phyloP scores from a whole-genome alignment of 2,888 invertebrate genomes.

The Trilocha varians region DNA sequence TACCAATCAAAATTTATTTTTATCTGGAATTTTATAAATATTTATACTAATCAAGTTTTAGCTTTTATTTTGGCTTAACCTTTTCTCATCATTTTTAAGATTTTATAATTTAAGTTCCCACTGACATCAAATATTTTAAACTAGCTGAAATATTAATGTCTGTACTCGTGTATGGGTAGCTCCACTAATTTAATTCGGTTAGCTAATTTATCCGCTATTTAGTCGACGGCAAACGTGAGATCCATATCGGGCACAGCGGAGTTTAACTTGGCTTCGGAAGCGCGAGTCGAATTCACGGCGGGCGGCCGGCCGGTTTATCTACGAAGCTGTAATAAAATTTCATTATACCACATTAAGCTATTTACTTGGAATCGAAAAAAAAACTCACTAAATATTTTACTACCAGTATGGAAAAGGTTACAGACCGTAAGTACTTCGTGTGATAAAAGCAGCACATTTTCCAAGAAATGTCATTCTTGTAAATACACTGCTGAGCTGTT shows the following conservation, averaged over 20 bases:
- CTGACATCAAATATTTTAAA: no score
- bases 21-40: no score
- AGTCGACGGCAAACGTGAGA: slow-evolving; percentile 65
- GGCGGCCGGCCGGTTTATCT: slow-evolving; percentile 38
- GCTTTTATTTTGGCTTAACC: no score
- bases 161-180: slow-evolving; percentile 25
- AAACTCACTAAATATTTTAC: not conserved
- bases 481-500: no score
- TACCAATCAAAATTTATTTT: no score
- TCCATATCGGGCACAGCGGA: slow-evolving; percentile 56
- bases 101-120: no score
- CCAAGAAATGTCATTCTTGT: slow-evolving; percentile 2
- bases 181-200: slow-evolving; percentile 56
- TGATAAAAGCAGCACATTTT: not conserved
- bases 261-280: slow-evolving; percentile 43
- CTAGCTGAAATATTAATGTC: slow-evolving; percentile 17
- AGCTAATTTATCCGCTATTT: slow-evolving; percentile 67
- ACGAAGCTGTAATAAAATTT: slow-evolving; percentile 6
- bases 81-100: no score
- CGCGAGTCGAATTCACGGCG: slow-evolving; percentile 49
- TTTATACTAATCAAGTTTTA: no score
- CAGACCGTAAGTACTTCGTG: not conserved
- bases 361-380: slow-evolving; percentile 2
- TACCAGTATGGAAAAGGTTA: not conserved
- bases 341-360: slow-evolving; percentile 3